phyloP scores from a whole-genome alignment of 2,797 vertebrate species.

The Falco cherrug region DNA sequence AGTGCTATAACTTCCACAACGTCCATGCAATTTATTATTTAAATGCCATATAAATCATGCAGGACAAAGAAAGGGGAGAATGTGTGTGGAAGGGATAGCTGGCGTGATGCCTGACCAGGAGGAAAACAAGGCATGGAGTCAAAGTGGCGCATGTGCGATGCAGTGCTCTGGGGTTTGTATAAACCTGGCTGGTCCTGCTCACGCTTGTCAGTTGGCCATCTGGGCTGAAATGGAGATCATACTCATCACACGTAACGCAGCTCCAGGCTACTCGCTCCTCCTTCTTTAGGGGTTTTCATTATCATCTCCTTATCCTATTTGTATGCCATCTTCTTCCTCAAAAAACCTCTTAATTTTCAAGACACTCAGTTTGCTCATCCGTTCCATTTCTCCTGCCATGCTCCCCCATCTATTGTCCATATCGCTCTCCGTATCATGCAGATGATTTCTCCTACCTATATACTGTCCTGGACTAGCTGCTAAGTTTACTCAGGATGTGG shows the following conservation, averaged over 20 bases:
- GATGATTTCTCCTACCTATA: background rate
- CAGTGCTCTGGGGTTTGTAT: background rate
- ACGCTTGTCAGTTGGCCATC: background rate
- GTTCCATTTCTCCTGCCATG: background rate
- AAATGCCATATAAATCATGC: conserved; percentile 58
- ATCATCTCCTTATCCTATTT: background rate
- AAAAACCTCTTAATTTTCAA: background rate
- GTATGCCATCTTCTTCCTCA: background rate
- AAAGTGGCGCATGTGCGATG: background rate
- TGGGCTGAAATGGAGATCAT: background rate
- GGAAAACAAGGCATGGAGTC: background rate
- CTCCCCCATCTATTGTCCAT: background rate
- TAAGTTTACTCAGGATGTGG: background rate
- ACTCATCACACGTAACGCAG: background rate
- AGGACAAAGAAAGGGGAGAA: conserved; percentile 1
- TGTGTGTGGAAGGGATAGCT: background rate
- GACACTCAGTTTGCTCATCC: background rate
- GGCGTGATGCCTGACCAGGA: background rate
- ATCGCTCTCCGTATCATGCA: background rate
- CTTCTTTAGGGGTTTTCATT: background rate
- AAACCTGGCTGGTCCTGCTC: background rate
- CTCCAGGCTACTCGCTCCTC: background rate
- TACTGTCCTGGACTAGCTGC: background rate
- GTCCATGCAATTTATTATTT: conserved; percentile 62
- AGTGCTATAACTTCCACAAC: conserved; percentile 45